Evolutionary conservation across 2,113 vertebrate species (phyloP).

Genomic region (Melanerpes aurifrons): DNA sequence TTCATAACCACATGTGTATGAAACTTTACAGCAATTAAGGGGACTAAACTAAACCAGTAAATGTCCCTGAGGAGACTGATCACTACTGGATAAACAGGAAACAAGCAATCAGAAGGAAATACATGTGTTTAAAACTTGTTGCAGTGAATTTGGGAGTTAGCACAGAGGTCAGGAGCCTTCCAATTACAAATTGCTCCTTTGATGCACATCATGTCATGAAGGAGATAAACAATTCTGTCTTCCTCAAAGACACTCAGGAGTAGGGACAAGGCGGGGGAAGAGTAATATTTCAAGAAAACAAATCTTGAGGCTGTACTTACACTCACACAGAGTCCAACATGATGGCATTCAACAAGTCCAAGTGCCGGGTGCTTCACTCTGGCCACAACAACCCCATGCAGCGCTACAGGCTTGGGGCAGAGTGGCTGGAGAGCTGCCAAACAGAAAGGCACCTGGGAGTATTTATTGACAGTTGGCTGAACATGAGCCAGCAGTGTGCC

Average conservation of each 20-base stretch:
- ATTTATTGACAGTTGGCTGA: no score
- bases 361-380: no score
- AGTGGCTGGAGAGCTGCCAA: no score
- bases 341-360: no score
- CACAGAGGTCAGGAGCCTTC: background rate
- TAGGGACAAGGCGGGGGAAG: background rate
- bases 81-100: background rate
- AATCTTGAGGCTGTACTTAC: background rate
- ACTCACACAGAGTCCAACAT: no score
- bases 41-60: background rate
- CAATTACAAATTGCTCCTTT: background rate
- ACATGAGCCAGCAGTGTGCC: no score
- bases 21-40: background rate
- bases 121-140: background rate
- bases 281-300: background rate
- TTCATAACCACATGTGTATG: conserved; percentile 32
- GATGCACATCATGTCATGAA: background rate
- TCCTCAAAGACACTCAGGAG: background rate
- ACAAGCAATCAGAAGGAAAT: background rate
- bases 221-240: background rate
- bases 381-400: no score
- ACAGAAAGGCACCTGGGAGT: no score
- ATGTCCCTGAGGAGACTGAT: background rate
- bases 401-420: no score
- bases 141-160: background rate